Evolutionary conservation across 2,888 invertebrate genomes (phyloP).

Genomic region (Escarpia spicata): DNA sequence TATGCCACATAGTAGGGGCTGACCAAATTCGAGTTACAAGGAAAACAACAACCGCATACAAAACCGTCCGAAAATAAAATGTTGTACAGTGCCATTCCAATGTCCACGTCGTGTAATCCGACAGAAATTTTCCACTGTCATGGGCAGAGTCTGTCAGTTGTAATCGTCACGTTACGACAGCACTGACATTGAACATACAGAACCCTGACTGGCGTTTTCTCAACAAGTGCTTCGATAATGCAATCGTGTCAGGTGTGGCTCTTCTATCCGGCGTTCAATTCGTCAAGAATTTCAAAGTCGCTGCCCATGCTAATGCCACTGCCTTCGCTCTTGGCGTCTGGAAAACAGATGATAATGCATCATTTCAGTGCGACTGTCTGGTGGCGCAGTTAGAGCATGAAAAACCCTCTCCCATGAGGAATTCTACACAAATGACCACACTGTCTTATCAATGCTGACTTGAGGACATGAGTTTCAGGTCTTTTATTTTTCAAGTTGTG

Average conservation of each 20-base stretch:
- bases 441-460: too few relatives aligned
- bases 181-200: too few relatives aligned
- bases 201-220: too few relatives aligned
- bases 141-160: neutral
- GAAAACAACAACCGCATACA: neutral
- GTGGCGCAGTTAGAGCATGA: neutral
- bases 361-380: neutral
- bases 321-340: neutral
- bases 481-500: too few relatives aligned
- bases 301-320: neutral
- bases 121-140: neutral
- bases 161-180: neutral
- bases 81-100: neutral
- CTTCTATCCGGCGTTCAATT: neutral
- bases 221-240: too few relatives aligned
- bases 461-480: too few relatives aligned
- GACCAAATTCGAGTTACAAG: neutral
- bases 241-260: neutral
- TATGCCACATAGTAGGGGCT: neutral
- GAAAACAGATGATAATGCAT: neutral
- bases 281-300: slow-evolving; percentile 3
- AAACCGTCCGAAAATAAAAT: neutral
- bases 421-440: too few relatives aligned
- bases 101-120: neutral
- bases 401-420: too few relatives aligned